phyloP scores from a whole-genome alignment of 2,797 vertebrate genomes.

The Acestrorhynchus altus region DNA sequence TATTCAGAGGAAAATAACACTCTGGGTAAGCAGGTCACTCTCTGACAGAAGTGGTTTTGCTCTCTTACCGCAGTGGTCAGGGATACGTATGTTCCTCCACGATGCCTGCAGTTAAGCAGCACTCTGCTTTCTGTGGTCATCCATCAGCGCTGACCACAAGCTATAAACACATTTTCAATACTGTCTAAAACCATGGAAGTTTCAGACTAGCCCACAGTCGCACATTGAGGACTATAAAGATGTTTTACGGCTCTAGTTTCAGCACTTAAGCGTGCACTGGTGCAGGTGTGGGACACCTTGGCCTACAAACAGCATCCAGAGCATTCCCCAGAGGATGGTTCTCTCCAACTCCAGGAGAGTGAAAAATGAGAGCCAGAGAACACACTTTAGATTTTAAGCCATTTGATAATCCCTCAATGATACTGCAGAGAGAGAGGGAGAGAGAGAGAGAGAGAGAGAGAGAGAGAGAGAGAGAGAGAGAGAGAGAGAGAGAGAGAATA shows the following conservation, averaged over 20 bases:
- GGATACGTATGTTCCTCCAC: not conserved
- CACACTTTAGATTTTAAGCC: conserved; percentile 50
- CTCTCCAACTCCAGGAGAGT: conserved; percentile 13
- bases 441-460: too few relatives aligned
- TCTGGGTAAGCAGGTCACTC: conserved; percentile 46
- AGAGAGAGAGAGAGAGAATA: too few relatives aligned
- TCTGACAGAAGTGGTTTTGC: conserved; percentile 48
- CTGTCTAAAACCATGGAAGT: conserved; percentile 56
- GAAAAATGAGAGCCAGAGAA: conserved; percentile 47
- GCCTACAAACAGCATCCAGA: conserved; percentile 50
- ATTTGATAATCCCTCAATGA: conserved; percentile 54
- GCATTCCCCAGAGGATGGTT: conserved; percentile 58
- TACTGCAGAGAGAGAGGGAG: not conserved
- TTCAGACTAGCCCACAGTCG: conserved; percentile 55
- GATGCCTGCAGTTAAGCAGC: conserved; percentile 26
- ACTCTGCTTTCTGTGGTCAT: conserved; percentile 32
- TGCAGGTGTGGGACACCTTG: conserved; percentile 51
- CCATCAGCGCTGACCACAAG: conserved; percentile 50
- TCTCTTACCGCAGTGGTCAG: conserved; percentile 14
- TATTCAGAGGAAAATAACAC: conserved; percentile 22
- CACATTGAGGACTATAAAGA: conserved; percentile 62
- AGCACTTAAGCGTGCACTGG: not conserved
- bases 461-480: too few relatives aligned
- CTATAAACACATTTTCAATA: conserved; percentile 10
- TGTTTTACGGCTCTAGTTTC: conserved; percentile 68